phyloP scores from a whole-genome alignment of 1,140 invertebrate species.

The Neelides sp. region DNA sequence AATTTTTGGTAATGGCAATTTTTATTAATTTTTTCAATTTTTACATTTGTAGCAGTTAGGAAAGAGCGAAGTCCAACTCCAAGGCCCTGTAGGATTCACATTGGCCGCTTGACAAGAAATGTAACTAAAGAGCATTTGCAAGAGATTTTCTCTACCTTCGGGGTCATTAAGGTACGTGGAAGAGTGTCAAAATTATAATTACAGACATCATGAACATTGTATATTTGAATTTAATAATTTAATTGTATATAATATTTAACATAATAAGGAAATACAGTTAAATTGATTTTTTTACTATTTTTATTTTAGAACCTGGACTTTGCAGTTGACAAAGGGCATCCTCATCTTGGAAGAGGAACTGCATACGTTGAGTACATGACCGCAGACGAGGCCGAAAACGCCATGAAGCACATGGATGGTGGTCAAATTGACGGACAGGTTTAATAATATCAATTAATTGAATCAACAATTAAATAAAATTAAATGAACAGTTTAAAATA shows the following conservation, averaged over 20 bases:
- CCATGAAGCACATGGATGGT: conserved; percentile 99
- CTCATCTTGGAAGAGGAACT: conserved; percentile 71
- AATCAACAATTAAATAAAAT: neutral
- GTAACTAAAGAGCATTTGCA: conserved; percentile 78
- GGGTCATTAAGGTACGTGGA: conserved; percentile 65
- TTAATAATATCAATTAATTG: neutral
- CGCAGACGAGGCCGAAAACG: conserved; percentile 90
- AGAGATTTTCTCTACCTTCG: conserved; percentile 91
- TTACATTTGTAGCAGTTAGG: conserved; percentile 8
- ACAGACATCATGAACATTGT: no score
- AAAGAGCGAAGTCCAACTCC: conserved; percentile 71
- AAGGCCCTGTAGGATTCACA: conserved; percentile 77
- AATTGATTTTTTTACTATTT: no score
- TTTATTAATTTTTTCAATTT: no score
- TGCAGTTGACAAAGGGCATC: conserved; percentile 70
- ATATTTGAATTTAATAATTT: no score
- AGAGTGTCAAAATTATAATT: no score
- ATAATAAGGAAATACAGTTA: no score
- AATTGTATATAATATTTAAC: no score
- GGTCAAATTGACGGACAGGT: conserved; percentile 63
- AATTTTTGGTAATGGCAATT: no score
- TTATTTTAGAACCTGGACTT: conserved; percentile 57
- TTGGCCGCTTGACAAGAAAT: conserved; percentile 80
- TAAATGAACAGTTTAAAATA: neutral
- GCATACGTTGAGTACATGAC: conserved; percentile 91